A percentile compares a stretch with the other conserved stretches of the same genome.
These are phyloP conservation scores for Regulus satrapa DNA, from an alignment of 2,113 vertebrate genomes.

Conservation along the genomic window DNA sequence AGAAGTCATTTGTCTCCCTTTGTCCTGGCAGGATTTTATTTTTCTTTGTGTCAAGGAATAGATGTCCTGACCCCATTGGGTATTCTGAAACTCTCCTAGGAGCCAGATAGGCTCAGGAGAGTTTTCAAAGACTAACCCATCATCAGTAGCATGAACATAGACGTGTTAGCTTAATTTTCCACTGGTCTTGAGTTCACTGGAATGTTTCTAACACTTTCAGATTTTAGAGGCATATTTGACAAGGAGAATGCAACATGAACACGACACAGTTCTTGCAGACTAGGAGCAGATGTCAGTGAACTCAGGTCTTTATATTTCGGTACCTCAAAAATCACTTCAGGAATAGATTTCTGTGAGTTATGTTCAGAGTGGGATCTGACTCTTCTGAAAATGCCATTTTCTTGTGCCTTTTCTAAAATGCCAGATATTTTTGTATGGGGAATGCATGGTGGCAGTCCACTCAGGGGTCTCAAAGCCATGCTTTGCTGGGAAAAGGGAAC, in stretches of 20 bases:
- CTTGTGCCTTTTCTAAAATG: constrained; percentile 46
- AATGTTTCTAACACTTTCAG: constrained; percentile 14
- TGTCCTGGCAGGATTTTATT: not conserved
- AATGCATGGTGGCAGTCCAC: not conserved
- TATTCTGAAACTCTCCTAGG: not conserved
- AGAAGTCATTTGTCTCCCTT: not conserved
- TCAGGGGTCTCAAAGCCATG: not conserved
- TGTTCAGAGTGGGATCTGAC: not conserved
- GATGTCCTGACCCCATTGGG: not conserved
- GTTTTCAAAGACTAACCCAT: not conserved
- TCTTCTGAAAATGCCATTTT: constrained; percentile 3
- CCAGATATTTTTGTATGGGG: not conserved
- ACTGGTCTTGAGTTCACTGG: not conserved
- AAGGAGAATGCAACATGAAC: constrained; percentile 10
- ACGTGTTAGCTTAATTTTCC: not conserved
- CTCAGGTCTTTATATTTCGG: not conserved
- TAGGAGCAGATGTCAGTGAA: constrained; percentile 33
- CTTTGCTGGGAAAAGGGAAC: not conserved
- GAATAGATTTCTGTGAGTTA: not conserved
- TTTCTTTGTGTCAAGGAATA: not conserved
- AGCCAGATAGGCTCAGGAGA: not conserved
- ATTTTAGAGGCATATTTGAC: not conserved
- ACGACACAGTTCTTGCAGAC: constrained; percentile 3
- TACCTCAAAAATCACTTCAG: not conserved
- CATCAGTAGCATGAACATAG: not conserved